Percentiles rank a stretch among this genome's conserved stretches.
Evolutionary conservation across 1,140 invertebrate genomes (phyloP).

Genomic region (Protaetia brevitarsis): DNA sequence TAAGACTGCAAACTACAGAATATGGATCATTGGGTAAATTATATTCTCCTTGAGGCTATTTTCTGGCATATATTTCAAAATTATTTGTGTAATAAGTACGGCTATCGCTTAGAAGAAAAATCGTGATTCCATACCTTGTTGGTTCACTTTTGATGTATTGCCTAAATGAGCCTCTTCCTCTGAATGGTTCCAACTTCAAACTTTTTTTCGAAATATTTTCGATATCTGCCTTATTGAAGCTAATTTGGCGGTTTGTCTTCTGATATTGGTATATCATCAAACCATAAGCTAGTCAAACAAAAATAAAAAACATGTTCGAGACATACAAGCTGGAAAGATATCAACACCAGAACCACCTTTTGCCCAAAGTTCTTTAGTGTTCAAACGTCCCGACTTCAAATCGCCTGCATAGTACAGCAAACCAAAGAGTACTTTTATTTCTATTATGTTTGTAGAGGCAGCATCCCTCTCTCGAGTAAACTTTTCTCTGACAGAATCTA

Average conservation of each 20-base stretch:
- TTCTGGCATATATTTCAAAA: conserved; percentile 44
- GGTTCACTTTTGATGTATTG: conserved; percentile 22
- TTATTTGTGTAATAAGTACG: conserved; percentile 23
- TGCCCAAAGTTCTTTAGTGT: conserved; percentile 4
- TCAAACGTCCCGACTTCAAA: background rate
- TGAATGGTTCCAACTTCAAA: conserved; percentile 21
- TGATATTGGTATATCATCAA: conserved; percentile 13
- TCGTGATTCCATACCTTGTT: conserved; percentile 23
- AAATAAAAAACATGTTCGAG: conserved; percentile 18
- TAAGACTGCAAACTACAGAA: background rate
- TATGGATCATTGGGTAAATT: background rate
- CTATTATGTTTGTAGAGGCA: background rate
- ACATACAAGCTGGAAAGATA: background rate
- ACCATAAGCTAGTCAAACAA: conserved; percentile 3
- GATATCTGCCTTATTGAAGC: conserved; percentile 24
- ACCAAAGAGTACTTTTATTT: conserved; percentile 5
- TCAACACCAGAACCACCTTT: conserved; percentile 2
- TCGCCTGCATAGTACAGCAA: background rate
- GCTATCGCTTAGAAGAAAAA: background rate
- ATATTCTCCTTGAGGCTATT: conserved; percentile 38
- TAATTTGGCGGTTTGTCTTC: conserved; percentile 18
- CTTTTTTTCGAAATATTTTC: background rate
- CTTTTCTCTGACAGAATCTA: background rate
- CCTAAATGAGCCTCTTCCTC: conserved; percentile 1
- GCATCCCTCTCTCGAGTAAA: conserved; percentile 5